phyloP scores from a whole-genome alignment of 2,113 vertebrate genomes.

The cattle (Bos taurus) region DNA sequence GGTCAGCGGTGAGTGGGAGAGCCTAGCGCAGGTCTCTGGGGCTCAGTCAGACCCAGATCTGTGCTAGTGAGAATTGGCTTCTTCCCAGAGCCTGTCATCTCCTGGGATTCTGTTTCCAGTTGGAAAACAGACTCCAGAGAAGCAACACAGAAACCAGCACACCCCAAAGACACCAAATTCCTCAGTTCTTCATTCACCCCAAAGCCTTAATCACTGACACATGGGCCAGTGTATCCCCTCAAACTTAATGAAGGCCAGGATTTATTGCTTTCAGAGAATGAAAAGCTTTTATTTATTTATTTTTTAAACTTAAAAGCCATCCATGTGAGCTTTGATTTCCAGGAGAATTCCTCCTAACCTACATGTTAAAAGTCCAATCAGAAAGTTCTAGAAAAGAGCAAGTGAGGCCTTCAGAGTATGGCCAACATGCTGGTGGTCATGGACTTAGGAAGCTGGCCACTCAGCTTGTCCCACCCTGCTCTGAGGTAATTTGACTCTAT shows the following conservation, averaged over 20 bases:
- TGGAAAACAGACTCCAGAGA: slow-evolving; percentile 10
- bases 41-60: not conserved
- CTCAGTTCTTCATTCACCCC: slow-evolving; percentile 15
- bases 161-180: slow-evolving; percentile 29
- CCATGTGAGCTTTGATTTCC: slow-evolving; percentile 29
- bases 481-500: not conserved
- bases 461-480: not conserved
- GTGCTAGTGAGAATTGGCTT: not conserved
- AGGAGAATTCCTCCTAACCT: not conserved
- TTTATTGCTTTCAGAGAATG: slow-evolving; percentile 44
- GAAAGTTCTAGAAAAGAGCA: not conserved
- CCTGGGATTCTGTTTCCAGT: slow-evolving; percentile 15
- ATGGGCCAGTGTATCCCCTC: not conserved
- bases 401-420: not conserved
- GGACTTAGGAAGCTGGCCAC: not conserved
- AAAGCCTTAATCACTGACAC: slow-evolving; percentile 52
- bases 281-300: slow-evolving; percentile 6
- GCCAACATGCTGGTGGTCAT: not conserved
- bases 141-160: not conserved
- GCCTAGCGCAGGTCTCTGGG: not conserved
- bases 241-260: slow-evolving; percentile 28
- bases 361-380: not conserved
- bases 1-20: not conserved
- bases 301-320: slow-evolving; percentile 37
- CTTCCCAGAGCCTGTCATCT: not conserved